phyloP scores from a whole-genome alignment of 2,113 vertebrate genomes.

The Excalfactoria chinensis region DNA sequence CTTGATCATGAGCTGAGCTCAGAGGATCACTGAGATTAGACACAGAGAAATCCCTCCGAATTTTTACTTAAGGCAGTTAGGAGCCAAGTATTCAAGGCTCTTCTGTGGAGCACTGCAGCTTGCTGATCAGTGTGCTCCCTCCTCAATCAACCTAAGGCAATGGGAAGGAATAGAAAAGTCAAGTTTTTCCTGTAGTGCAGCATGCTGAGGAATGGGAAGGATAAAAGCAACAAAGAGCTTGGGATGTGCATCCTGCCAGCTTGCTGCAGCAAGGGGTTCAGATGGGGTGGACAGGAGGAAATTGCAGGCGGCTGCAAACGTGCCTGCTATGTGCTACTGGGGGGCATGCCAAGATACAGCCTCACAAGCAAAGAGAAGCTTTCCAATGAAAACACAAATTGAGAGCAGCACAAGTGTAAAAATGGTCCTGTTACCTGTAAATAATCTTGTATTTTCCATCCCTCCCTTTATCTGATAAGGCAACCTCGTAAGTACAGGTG shows the following conservation, averaged over 20 bases:
- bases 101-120: background rate
- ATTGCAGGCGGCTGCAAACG: accelerated
- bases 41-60: slow-evolving; percentile 26
- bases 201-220: accelerated
- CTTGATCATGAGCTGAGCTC: slow-evolving; percentile 46
- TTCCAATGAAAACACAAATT: background rate
- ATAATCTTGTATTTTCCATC: slow-evolving; percentile 94
- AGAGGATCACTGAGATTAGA: slow-evolving; percentile 29
- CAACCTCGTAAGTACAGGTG: slow-evolving; percentile 92
- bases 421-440: slow-evolving; percentile 85
- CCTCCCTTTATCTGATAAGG: slow-evolving; percentile 94
- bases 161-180: background rate
- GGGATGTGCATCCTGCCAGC: background rate
- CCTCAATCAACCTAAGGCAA: background rate
- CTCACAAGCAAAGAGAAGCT: background rate
- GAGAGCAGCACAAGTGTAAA: background rate
- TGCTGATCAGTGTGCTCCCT: background rate
- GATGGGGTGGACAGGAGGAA: background rate
- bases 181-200: background rate
- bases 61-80: background rate
- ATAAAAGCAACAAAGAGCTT: background rate
- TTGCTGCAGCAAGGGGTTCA: background rate
- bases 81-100: background rate
- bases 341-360: background rate
- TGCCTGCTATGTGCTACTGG: background rate